Conservation (phyloP, 1,140 invertebrate genomes). For the Drosophila mauritiana region DNA sequence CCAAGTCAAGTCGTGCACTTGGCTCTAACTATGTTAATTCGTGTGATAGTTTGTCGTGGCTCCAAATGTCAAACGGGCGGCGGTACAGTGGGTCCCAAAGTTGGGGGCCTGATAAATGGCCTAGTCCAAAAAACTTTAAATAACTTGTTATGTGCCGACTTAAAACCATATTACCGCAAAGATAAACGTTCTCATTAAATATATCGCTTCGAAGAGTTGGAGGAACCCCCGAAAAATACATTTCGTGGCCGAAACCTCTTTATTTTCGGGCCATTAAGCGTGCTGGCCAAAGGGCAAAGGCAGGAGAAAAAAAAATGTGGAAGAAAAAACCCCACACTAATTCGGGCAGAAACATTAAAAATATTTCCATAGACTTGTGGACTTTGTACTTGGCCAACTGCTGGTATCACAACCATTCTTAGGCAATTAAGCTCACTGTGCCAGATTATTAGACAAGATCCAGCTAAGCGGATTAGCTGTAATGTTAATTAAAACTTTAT, state of each 20-base stretch:
- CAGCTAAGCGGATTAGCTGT: slow-evolving; percentile 62
- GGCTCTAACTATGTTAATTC: slow-evolving; percentile 71
- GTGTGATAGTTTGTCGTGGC: slow-evolving; percentile 53
- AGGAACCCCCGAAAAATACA: slow-evolving; percentile 31
- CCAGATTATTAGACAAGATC: slow-evolving; percentile 37
- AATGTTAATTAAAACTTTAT: slow-evolving; percentile 80
- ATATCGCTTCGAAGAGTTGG: slow-evolving; percentile 47
- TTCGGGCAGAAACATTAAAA: slow-evolving; percentile 18
- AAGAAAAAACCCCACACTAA: slow-evolving; percentile 2
- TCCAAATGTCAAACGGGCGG: slow-evolving; percentile 57
- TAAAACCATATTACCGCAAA: slow-evolving; percentile 16
- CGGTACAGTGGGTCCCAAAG: slow-evolving; percentile 48
- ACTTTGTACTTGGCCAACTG: slow-evolving; percentile 13
- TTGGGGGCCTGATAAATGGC: slow-evolving; percentile 21
- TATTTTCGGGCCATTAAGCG: slow-evolving; percentile 51
- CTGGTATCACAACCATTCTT: slow-evolving; percentile 20
- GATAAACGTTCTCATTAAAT: slow-evolving; percentile 53
- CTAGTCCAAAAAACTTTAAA: slow-evolving; percentile 3
- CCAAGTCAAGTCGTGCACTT: slow-evolving; percentile 60
- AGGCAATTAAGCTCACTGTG: slow-evolving; percentile 54
- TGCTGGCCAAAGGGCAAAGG: slow-evolving; percentile 37
- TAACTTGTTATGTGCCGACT: slow-evolving; percentile 39
- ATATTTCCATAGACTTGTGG: slow-evolving; percentile 20
- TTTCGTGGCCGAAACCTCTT: slow-evolving; percentile 49
- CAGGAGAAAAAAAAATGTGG: slow-evolving; percentile 1